Evolutionary conservation across 2,113 vertebrate genomes (phyloP).

Genomic region (Scomber japonicus): DNA sequence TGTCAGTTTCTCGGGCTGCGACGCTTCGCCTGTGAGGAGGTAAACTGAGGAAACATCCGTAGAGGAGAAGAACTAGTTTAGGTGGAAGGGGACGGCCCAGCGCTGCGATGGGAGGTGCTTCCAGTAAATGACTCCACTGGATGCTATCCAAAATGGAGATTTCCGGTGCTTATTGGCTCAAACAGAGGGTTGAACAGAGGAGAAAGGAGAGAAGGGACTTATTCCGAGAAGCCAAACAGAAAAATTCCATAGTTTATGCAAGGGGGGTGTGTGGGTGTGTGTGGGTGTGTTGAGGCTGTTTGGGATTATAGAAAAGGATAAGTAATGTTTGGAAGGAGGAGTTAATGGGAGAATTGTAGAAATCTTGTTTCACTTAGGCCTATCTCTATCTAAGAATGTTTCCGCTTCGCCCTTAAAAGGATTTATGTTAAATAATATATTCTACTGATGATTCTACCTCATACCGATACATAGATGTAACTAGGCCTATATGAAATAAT

Average conservation of each 20-base stretch:
- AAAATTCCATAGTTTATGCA: neutral
- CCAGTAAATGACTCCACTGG: neutral
- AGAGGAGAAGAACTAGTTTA: neutral
- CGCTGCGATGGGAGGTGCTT: neutral
- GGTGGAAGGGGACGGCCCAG: accelerated
- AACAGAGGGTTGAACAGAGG: neutral
- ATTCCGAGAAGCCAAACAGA: conserved; percentile 9
- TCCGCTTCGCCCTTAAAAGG: too few species aligned
- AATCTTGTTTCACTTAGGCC: too few species aligned
- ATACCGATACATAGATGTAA: too few species aligned
- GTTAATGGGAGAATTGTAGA: too few species aligned
- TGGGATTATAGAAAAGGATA: neutral
- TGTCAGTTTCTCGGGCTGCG: too few species aligned
- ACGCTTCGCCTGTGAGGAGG: too few species aligned
- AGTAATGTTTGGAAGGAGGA: neutral
- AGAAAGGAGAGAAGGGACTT: neutral
- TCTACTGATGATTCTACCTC: too few species aligned
- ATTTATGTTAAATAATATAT: too few species aligned
- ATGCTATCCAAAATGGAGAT: neutral
- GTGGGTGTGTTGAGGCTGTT: neutral
- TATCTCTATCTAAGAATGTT: too few species aligned
- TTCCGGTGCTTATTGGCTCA: neutral
- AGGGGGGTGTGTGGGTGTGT: too few species aligned
- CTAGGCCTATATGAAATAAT: too few species aligned
- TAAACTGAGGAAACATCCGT: neutral